Evolutionary conservation across 2,888 invertebrate genomes (phyloP).

Genomic region (Phorcus lineatus): DNA sequence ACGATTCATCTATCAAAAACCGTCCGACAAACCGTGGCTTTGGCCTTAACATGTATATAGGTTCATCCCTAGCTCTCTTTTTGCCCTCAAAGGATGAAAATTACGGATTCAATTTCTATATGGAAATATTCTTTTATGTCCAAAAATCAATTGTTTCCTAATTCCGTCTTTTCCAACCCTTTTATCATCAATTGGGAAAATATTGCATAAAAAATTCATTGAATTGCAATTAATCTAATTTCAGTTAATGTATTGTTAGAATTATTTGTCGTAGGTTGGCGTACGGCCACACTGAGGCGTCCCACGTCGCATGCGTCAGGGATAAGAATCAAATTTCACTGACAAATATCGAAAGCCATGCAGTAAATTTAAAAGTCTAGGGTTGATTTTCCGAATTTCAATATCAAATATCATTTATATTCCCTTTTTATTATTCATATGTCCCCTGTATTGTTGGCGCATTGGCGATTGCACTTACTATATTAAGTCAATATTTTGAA

Average conservation of each 20-base stretch:
- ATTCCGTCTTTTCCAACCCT: neutral
- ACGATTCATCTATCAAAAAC: slow-evolving; percentile 6
- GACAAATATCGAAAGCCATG: neutral
- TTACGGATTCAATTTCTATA: slow-evolving; percentile 20
- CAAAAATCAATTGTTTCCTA: slow-evolving; percentile 13
- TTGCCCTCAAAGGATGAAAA: neutral
- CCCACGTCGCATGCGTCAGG: neutral
- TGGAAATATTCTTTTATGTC: slow-evolving; percentile 13
- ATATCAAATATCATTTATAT: neutral
- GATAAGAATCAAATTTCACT: neutral
- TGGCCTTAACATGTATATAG: neutral
- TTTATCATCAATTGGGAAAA: slow-evolving; percentile 18
- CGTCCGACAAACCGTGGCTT: neutral
- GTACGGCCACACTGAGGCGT: neutral
- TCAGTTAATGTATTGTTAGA: neutral
- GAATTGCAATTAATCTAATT: slow-evolving; percentile 20
- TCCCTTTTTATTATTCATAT: too few species aligned
- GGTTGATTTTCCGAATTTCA: neutral
- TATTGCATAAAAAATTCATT: slow-evolving; percentile 18
- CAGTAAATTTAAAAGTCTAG: neutral
- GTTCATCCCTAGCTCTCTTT: neutral
- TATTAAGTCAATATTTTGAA: too few species aligned
- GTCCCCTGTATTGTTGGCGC: too few species aligned
- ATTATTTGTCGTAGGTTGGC: neutral
- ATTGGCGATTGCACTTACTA: too few species aligned